Percentiles rank a stretch among this genome's conserved stretches.
Conservation (phyloP, 2,888 invertebrate genomes). For the Heliconius charithonia region DNA sequence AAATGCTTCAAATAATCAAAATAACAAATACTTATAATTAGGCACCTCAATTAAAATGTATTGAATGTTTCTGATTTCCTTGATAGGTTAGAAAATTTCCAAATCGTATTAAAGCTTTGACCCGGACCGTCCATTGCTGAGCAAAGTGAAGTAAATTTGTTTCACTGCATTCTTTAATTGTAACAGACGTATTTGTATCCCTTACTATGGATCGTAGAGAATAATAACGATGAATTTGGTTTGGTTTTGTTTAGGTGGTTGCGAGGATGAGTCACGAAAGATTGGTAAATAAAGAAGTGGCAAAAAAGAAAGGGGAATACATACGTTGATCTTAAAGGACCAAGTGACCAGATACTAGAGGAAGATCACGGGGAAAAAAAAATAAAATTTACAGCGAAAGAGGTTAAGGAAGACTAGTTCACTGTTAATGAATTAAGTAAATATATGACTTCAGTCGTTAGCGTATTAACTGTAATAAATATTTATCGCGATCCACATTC, state of each 20-base stretch:
- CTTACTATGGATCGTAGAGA: not conserved
- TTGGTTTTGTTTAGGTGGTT: not conserved
- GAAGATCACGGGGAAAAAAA: too few species aligned
- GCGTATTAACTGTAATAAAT: not conserved
- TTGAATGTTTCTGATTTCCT: conserved; percentile 20
- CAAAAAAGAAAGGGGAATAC: too few species aligned
- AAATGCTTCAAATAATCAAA: not conserved
- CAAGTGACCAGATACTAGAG: too few species aligned
- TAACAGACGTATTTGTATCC: conserved; percentile 47
- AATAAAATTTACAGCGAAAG: too few species aligned
- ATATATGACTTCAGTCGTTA: not conserved
- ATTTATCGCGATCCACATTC: not conserved
- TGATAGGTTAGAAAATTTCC: conserved; percentile 19
- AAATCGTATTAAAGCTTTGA: conserved; percentile 35
- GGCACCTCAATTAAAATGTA: conserved; percentile 25
- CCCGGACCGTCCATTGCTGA: conserved; percentile 42
- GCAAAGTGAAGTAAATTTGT: conserved; percentile 51
- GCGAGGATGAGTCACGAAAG: not conserved
- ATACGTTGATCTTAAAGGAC: too few species aligned
- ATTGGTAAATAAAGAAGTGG: not conserved
- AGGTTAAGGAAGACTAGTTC: too few species aligned
- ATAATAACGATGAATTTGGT: not conserved
- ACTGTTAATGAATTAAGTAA: not conserved
- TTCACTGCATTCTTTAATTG: conserved; percentile 55
- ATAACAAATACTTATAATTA: not conserved